Conservation (phyloP, 2,113 vertebrate genomes). For the Psephotus haematonotus region DNA sequence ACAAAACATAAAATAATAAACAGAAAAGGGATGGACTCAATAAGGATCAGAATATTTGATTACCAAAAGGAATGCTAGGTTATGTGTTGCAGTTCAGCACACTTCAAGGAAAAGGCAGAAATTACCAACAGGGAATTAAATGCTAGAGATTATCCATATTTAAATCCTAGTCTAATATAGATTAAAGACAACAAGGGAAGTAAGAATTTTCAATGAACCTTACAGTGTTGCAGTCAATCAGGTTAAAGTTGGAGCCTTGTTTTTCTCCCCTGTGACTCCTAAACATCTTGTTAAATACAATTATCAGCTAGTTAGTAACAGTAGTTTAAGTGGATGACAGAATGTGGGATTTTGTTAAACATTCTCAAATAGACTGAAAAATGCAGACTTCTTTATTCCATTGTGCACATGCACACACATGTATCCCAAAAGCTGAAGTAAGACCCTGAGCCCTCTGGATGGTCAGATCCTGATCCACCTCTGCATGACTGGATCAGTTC, state of each 20-base stretch:
- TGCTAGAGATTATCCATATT: not conserved
- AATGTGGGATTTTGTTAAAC: not conserved
- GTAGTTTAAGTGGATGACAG: not conserved
- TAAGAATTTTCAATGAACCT: not conserved
- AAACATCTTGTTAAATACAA: slow-evolving; percentile 33
- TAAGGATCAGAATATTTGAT: not conserved
- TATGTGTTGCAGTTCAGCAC: not conserved
- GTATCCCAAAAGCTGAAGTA: not conserved
- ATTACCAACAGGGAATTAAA: not conserved
- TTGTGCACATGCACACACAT: not conserved
- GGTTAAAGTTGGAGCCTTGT: not conserved
- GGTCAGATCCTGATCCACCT: not conserved
- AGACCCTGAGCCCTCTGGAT: not conserved
- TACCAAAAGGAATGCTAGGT: not conserved
- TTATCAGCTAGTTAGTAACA: slow-evolving; percentile 30
- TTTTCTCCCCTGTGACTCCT: not conserved
- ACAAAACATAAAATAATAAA: not conserved
- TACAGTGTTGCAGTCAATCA: slow-evolving; percentile 3
- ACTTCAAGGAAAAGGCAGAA: not conserved
- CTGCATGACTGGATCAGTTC: not conserved
- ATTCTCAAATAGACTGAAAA: not conserved
- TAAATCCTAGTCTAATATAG: not conserved
- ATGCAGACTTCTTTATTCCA: not conserved
- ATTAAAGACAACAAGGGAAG: not conserved
- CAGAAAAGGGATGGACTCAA: rapidly evolving